Base-by-base conservation (phyloP, 2,888 invertebrate genomes). In the Alentia gelatinosa region DNA sequence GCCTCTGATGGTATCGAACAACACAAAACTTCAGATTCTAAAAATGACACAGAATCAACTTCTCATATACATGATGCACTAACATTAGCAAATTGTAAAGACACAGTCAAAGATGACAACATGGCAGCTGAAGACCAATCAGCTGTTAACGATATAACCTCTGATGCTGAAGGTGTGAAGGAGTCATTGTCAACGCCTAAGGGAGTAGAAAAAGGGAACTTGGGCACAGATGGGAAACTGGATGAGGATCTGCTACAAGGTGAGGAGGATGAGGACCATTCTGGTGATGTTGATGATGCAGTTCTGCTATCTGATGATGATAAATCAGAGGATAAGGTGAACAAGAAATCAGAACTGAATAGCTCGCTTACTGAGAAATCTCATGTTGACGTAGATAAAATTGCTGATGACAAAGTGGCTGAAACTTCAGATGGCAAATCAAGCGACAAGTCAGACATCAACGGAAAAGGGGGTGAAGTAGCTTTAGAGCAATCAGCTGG, bases 281-380 rank as follows among this genome's bases (percentile, higher is more conserved):
- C 39, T 19, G 50, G 86, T n/a, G 50, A 86, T 23, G 86, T 86
- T 1, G 86, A 86, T 47, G 86, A 86, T 42, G 50, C 86, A 12
- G 47, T 86, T 19, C 86, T 86, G 26, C 30, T 86, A 26, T 50
- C 50, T 12, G 86, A 86, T 9, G 86, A 86, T 0, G 86, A 86
- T 12, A 30, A 30, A 4, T 12, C 23, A 23, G 79, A 39, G 15
- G 39, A 39, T 3, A 39, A 79, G n/a, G 37, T 19, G 19, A 15
- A 35, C 39, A 37, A 79, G 26, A 35, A 63, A 26, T 12, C 3
- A 56, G 23, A 56, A 56, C 19, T 3, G 19, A 56, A 68, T n/a
- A n/a, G n/a, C n/a, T n/a, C n/a, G n/a, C n/a, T n/a, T n/a, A n/a
- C 68, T 30, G 26, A 68, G 5, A 26, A 68, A 30, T 1, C 26